Percentiles rank a stretch among this genome's conserved stretches.
These are phyloP conservation scores for Entosphenus tridentatus DNA, from an alignment of 2,113 vertebrate genomes.

Conservation along the genomic window DNA sequence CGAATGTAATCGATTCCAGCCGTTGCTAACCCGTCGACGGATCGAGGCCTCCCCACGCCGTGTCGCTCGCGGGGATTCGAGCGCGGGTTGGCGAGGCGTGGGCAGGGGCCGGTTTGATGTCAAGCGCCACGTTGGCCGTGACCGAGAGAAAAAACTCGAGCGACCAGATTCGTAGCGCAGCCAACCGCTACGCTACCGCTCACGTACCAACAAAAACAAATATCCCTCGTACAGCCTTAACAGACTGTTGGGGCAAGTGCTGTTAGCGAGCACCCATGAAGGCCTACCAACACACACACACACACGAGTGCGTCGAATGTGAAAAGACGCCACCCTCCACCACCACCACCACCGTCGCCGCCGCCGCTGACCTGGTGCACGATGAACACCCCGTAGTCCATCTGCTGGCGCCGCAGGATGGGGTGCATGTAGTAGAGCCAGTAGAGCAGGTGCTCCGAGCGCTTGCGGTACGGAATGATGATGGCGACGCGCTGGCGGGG, in stretches of 20 bases:
- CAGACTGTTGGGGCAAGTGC: neutral
- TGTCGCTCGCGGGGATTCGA: too few species aligned
- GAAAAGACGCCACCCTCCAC: neutral
- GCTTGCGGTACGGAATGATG: conserved; percentile 33
- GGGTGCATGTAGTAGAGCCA: conserved; percentile 40
- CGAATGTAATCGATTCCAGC: neutral
- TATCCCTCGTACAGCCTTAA: too few species aligned
- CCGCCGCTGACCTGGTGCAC: conserved; percentile 32
- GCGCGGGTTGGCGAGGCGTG: too few species aligned
- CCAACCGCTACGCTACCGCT: neutral
- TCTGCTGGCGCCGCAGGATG: conserved; percentile 38
- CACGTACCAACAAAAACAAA: neutral
- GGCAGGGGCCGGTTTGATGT: too few species aligned
- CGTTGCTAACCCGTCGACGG: neutral
- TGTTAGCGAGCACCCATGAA: neutral
- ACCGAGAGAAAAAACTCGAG: too few species aligned
- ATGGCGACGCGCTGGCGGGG: conserved; percentile 27
- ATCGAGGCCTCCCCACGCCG: neutral
- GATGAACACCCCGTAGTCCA: conserved; percentile 35
- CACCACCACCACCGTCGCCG: neutral
- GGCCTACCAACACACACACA: neutral
- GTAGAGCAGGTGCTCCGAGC: conserved; percentile 32
- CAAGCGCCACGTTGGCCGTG: too few species aligned
- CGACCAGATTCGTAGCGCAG: neutral
- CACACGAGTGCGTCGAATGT: too few species aligned